Evolutionary conservation across 2,888 invertebrate genomes (phyloP).

Genomic region (Dicyrtoma fusca): DNA sequence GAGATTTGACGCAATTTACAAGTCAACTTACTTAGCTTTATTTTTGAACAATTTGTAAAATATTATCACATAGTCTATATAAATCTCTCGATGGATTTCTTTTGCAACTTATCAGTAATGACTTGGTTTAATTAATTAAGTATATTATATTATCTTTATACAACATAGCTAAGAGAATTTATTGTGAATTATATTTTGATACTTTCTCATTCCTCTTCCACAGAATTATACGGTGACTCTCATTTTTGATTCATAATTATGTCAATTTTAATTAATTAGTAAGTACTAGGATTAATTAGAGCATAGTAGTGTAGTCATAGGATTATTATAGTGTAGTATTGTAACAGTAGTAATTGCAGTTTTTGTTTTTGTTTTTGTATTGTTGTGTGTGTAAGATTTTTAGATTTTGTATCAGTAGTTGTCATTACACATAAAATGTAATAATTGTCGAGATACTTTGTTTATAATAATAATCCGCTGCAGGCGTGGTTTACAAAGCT

Average conservation of each 20-base stretch:
- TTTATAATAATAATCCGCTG: neutral
- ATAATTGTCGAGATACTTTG: neutral
- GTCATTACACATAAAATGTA: neutral
- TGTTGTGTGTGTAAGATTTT: neutral
- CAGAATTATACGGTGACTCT: no score
- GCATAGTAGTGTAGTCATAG: neutral
- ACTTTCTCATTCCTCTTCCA: neutral
- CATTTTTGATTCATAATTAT: no score
- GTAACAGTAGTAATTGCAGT: neutral
- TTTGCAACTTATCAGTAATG: no score
- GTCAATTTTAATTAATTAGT: no score
- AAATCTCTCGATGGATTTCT: constrained; percentile 20
- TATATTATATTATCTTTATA: neutral
- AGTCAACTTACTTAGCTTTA: no score
- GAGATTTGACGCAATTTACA: no score
- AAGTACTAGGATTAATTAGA: no score
- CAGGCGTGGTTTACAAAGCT: neutral
- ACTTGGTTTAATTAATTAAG: neutral
- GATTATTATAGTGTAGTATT: neutral
- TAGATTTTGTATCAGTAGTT: neutral
- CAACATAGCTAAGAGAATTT: constrained; percentile 11
- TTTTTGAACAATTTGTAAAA: constrained; percentile 24
- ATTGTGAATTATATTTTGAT: neutral
- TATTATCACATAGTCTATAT: constrained; percentile 27
- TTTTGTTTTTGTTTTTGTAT: neutral